Evolutionary conservation across 2,797 vertebrate genomes (phyloP), one percentile per base, ranked within the genome.

Genomic region (Falco biarmicus): DNA sequence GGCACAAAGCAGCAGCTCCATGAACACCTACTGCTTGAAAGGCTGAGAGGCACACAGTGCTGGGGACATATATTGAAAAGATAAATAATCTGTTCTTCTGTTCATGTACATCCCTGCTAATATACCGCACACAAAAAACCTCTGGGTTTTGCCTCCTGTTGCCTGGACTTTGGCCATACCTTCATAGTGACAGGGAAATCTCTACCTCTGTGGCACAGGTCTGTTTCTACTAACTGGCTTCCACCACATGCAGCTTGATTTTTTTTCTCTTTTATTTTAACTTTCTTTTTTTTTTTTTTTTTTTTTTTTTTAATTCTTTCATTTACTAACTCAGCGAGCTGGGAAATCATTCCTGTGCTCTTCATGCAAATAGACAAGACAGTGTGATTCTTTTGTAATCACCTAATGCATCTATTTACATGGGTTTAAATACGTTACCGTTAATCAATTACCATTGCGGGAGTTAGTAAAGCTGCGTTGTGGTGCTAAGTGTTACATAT

Each of bases 241-340:
- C 69, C 3, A 3, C 28, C 82, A 75, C 51, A 39, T 15, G 31
- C 17, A 47, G 54, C 60, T 66, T 32, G 47, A 54, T 12, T 41
- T 69, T 54, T 45, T 87, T 59, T 56, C 43, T 43, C 15, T 15
- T 45, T 45, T 45, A 16, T 45, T 45, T 45, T 45, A 41, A 41
- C 41, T 41, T 43, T 43, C 41, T 41, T 69, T 48, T 45, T 37
- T 87, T 59, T 34, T 26, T 60, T 56, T 12, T 41, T 54, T 45
- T 87, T 26, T 60, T 56, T 12, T 41, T 69, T 54, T 45, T 87
- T 53, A 51, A 26, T 57, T 81, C 69, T 85, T 95, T 84, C 74
- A 90, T 96, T 95, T 94, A 64, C 80, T 81, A 68, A 84, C 66
- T 91, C 91, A 95, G 78, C 66, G 47, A 95, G 50, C 88, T 96